Evolutionary conservation across 2,797 vertebrate species (phyloP).

Genomic region (Antrozous pallidus): DNA sequence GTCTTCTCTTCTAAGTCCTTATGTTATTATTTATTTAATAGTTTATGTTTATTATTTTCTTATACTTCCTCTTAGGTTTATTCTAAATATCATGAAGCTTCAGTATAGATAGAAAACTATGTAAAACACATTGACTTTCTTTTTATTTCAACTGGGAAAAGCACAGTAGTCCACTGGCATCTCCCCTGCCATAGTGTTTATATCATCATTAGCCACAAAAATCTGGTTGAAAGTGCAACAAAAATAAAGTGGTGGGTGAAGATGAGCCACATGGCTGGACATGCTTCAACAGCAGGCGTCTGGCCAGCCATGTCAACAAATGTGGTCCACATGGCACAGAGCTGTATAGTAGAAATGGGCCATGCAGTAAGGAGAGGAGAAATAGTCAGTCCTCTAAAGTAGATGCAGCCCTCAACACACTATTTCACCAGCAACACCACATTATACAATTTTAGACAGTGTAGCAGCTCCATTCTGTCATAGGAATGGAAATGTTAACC

Average conservation of each 20-base stretch:
- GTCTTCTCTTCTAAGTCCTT: background rate
- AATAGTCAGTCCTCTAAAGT: background rate
- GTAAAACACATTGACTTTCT: background rate
- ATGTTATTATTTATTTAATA: background rate
- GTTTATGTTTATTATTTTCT: background rate
- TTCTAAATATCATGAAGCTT: background rate
- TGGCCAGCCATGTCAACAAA: slow-evolving; percentile 59
- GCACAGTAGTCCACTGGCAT: slow-evolving; percentile 30
- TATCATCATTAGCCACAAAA: slow-evolving; percentile 69
- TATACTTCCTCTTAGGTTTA: background rate
- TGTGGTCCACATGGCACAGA: slow-evolving; percentile 51
- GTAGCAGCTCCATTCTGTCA: background rate
- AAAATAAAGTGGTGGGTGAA: slow-evolving; percentile 58
- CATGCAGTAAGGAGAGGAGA: background rate
- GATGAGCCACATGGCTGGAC: slow-evolving; percentile 62
- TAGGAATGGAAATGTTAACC: background rate
- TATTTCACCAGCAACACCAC: background rate
- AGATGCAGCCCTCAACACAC: background rate
- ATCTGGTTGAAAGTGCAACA: slow-evolving; percentile 65
- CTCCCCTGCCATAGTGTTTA: slow-evolving; percentile 45
- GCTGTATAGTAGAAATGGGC: background rate
- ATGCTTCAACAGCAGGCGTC: slow-evolving; percentile 32
- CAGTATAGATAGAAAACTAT: background rate
- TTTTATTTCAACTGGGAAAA: slow-evolving; percentile 44
- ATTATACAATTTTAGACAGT: background rate